Evolutionary conservation across 2,797 vertebrate genomes (phyloP).

Genomic region (Heterohyrax brucei): DNA sequence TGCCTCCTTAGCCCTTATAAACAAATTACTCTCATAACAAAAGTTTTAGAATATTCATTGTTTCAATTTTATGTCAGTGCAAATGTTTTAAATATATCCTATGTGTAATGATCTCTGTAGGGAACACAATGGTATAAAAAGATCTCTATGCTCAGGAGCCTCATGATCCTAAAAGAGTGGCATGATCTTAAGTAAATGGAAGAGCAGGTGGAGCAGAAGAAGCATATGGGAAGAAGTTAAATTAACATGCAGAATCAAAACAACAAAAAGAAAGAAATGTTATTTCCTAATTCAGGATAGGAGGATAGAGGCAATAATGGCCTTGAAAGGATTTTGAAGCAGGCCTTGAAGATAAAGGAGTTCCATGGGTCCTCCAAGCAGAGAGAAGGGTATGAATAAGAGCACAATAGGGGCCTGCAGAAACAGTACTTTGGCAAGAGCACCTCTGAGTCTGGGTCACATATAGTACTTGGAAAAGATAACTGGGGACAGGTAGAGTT

Average conservation of each 20-base stretch:
- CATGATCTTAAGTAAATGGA: background rate
- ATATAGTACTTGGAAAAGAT: background rate
- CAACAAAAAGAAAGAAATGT: background rate
- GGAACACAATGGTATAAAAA: background rate
- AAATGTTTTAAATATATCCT: background rate
- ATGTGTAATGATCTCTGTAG: background rate
- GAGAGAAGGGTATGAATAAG: background rate
- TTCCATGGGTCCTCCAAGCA: accelerated
- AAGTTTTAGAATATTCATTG: background rate
- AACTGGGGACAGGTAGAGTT: background rate
- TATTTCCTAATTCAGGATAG: background rate
- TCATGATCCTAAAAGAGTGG: background rate
- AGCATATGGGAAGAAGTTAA: background rate
- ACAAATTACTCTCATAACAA: background rate
- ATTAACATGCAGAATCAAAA: background rate
- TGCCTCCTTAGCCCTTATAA: background rate
- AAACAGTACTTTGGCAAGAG: background rate
- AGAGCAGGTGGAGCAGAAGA: background rate
- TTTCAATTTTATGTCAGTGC: background rate
- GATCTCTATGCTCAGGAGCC: background rate
- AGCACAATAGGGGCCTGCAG: accelerated
- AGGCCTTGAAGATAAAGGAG: background rate
- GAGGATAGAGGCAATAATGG: background rate
- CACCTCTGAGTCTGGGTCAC: background rate
- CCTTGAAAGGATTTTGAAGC: background rate